A percentile compares a stretch with the other conserved stretches of the same genome.
These are phyloP conservation scores for Emydoidea blandingii DNA, from an alignment of 2,797 vertebrate genomes.

Conservation along the genomic window DNA sequence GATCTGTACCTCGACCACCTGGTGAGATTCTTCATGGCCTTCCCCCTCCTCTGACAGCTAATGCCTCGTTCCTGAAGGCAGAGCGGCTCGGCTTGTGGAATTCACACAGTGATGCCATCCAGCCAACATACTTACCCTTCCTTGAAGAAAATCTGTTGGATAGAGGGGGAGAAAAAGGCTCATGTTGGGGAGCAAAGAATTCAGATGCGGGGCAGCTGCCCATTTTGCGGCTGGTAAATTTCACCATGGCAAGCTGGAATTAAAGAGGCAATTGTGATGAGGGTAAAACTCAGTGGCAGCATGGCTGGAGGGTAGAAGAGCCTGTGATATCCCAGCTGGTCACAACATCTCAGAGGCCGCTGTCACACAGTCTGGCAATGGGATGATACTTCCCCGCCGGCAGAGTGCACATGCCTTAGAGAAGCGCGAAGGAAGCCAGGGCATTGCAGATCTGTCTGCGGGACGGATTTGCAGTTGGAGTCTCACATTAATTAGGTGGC, in stretches of 20 bases:
- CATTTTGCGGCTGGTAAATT: accelerated
- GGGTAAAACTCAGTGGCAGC: neutral
- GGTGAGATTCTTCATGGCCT: neutral
- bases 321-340: neutral
- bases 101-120: neutral
- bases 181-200: neutral
- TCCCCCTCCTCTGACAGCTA: neutral
- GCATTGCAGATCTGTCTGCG: slow-evolving; percentile 18
- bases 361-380: accelerated
- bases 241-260: neutral
- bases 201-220: accelerated
- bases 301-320: neutral
- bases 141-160: neutral
- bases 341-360: neutral
- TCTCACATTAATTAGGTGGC: slow-evolving; percentile 37
- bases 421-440: neutral
- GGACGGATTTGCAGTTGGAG: slow-evolving; percentile 6
- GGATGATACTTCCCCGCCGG: accelerated
- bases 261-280: neutral
- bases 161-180: neutral
- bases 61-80: neutral
- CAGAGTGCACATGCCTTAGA: neutral
- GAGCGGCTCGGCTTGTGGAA: neutral
- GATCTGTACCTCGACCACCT: neutral
- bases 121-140: neutral